Percentiles rank a stretch among this genome's conserved stretches.
Evolutionary conservation across 2,113 vertebrate genomes (phyloP).

Genomic region (Tor tambroides): DNA sequence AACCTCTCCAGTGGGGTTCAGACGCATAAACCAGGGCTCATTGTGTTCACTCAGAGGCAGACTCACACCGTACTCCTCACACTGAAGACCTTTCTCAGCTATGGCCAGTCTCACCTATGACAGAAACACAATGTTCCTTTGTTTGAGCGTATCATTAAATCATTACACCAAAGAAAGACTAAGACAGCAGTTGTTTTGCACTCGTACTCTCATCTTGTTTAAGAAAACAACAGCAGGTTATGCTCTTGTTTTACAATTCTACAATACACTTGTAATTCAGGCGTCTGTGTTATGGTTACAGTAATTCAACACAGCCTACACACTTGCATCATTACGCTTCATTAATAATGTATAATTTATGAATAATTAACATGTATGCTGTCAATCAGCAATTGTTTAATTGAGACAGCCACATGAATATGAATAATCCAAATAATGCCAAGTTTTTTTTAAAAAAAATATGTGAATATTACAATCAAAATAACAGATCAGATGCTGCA

Average conservation of each 20-base stretch:
- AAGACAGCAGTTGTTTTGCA: background rate
- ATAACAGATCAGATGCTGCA: background rate
- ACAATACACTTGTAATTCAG: no score
- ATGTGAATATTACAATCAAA: background rate
- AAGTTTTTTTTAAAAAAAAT: background rate
- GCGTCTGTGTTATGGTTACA: background rate
- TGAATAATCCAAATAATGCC: background rate
- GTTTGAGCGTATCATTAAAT: background rate
- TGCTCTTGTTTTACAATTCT: background rate
- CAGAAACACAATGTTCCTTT: background rate
- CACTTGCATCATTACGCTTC: background rate
- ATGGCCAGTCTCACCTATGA: constrained; percentile 92
- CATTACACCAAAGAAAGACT: background rate
- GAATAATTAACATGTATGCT: background rate
- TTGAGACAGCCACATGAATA: background rate
- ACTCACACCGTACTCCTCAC: constrained; percentile 92
- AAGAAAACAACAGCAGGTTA: background rate
- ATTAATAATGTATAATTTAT: background rate
- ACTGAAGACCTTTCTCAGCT: constrained; percentile 90
- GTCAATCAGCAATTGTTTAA: constrained; percentile 1
- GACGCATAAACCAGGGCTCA: constrained; percentile 97
- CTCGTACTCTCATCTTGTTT: background rate
- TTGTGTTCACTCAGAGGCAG: constrained; percentile 97
- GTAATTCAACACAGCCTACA: background rate
- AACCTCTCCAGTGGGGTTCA: constrained; percentile 94